These are phyloP conservation scores for Pterocles burchelli DNA, from an alignment of 2,113 vertebrate species.

Conservation along the genomic window DNA sequence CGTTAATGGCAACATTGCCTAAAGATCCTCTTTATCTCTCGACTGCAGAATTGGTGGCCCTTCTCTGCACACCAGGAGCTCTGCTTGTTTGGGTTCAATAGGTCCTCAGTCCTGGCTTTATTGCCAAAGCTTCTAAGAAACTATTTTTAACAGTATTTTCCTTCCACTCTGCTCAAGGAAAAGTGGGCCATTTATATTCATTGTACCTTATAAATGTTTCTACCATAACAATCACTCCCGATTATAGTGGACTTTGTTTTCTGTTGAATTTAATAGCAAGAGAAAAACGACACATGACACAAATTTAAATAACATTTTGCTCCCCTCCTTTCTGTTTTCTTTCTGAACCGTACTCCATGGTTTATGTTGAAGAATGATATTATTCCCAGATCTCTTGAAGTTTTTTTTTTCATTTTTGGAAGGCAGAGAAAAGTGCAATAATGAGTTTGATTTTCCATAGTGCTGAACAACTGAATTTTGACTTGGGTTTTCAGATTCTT, in stretches of 20 bases:
- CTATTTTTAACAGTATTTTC: background rate
- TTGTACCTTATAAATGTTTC: constrained; percentile 33
- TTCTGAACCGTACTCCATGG: background rate
- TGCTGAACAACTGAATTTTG: background rate
- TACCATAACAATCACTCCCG: constrained; percentile 41
- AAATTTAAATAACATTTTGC: constrained; percentile 35
- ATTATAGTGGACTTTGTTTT: constrained; percentile 53
- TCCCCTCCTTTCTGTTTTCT: background rate
- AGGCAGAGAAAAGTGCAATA: background rate
- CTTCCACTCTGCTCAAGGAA: background rate
- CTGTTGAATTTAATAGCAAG: constrained; percentile 30
- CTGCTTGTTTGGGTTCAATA: background rate
- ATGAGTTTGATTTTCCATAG: background rate
- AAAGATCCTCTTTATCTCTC: background rate
- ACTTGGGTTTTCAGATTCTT: background rate
- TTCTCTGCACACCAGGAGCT: background rate
- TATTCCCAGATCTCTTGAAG: background rate
- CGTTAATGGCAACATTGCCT: background rate
- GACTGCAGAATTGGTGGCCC: background rate
- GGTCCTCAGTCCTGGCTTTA: background rate
- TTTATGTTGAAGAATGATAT: background rate
- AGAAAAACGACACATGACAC: constrained; percentile 65
- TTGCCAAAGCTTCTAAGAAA: background rate
- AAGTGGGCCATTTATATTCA: constrained; percentile 48
- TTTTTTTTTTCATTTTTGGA: background rate